Evolutionary conservation across 2,888 invertebrate species (phyloP).

Genomic region (Flexamia atlantica): DNA sequence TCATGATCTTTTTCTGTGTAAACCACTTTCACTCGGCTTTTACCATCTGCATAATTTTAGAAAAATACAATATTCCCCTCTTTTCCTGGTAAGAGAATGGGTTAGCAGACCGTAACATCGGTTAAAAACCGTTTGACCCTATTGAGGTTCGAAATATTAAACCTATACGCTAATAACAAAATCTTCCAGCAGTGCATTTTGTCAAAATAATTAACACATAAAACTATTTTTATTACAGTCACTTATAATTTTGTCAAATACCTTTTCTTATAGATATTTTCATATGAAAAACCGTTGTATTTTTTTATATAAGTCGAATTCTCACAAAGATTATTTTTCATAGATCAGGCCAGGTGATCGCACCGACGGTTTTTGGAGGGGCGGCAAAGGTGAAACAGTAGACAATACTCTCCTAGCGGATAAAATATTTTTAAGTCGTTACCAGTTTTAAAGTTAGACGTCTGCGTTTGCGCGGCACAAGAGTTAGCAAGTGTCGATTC

Average conservation of each 20-base stretch:
- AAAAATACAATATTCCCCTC: too few relatives aligned
- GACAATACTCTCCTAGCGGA: conserved; percentile 45
- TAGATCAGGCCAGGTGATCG: not conserved
- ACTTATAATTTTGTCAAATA: not conserved
- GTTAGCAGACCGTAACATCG: not conserved
- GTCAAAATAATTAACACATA: not conserved
- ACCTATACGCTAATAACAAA: not conserved
- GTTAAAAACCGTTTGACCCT: not conserved
- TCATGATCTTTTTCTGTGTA: too few relatives aligned
- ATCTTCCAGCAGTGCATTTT: conserved; percentile 12
- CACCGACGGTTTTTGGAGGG: conserved; percentile 14
- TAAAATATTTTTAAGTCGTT: conserved; percentile 24
- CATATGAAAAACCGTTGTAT: not conserved
- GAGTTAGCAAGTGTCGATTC: not conserved
- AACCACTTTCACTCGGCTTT: too few relatives aligned
- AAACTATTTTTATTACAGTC: not conserved
- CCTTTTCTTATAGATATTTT: conserved; percentile 14
- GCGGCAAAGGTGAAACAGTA: not conserved
- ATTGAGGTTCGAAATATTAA: not conserved
- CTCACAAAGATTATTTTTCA: not conserved
- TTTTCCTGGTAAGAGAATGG: not conserved
- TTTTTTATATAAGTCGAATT: not conserved
- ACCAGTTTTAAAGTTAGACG: not conserved
- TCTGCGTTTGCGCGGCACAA: not conserved
- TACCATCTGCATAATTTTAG: too few relatives aligned